phyloP scores from a whole-genome alignment of 2,888 invertebrate genomes.

The Pristionchus exspectatus region DNA sequence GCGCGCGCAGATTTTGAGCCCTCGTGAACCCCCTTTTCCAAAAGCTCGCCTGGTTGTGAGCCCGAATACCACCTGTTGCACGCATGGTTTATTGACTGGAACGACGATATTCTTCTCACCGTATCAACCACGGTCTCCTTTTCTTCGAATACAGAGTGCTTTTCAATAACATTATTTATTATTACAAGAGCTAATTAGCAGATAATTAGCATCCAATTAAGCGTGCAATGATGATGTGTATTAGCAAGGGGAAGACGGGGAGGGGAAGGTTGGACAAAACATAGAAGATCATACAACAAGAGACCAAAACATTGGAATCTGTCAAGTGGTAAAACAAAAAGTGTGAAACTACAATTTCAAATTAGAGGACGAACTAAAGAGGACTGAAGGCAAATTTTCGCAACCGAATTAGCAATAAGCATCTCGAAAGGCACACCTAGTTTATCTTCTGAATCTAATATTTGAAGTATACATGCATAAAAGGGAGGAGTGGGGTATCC shows the following conservation, averaged over 20 bases:
- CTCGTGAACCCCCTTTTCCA: too few species aligned
- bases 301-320: neutral
- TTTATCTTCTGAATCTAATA: neutral
- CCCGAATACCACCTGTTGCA: too few species aligned
- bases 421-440: constrained; percentile 37
- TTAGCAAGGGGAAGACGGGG: neutral
- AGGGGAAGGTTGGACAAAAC: neutral
- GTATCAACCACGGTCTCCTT: neutral
- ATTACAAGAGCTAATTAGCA: constrained; percentile 19
- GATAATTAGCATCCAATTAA: constrained; percentile 35
- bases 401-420: constrained; percentile 15
- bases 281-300: neutral
- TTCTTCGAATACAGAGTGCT: too few species aligned
- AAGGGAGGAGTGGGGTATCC: neutral
- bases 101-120: neutral
- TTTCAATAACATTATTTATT: constrained; percentile 6
- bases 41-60: too few species aligned
- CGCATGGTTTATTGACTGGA: neutral
- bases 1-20: too few species aligned
- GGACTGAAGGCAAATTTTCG: neutral
- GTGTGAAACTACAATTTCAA: constrained; percentile 25
- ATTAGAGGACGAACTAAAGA: neutral
- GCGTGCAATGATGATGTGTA: constrained; percentile 30
- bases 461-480: neutral
- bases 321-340: neutral